phyloP scores from a whole-genome alignment of 2,888 invertebrate species.

The Drosophila buzzatii region DNA sequence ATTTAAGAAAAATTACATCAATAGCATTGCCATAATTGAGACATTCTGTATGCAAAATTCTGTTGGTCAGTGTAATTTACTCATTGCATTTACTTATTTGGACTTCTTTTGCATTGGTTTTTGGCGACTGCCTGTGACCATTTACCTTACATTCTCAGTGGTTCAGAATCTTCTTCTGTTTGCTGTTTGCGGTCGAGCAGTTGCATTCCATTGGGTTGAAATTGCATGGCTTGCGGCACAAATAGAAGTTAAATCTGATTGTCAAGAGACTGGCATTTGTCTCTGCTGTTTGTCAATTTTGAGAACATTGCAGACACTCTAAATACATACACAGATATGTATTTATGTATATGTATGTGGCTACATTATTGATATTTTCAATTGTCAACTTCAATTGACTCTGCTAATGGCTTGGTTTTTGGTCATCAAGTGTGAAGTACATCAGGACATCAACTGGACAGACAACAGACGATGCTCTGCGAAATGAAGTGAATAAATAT shows the following conservation, averaged over 20 bases:
- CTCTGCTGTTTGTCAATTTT: conserved; percentile 19
- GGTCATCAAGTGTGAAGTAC: neutral
- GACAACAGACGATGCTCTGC: neutral
- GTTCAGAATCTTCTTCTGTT: neutral
- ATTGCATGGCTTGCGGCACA: conserved; percentile 21
- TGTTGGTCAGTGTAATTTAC: conserved; percentile 13
- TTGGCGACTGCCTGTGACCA: neutral
- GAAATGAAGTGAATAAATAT: neutral
- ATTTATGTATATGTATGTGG: neutral
- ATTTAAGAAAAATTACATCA: too few relatives aligned
- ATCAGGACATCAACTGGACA: neutral
- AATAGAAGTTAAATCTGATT: conserved; percentile 13
- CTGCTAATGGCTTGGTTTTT: conserved; percentile 18
- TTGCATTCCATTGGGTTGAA: conserved; percentile 8
- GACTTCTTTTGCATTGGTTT: neutral
- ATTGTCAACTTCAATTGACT: conserved; percentile 30
- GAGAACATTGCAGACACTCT: conserved; percentile 21
- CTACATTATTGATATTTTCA: conserved; percentile 12
- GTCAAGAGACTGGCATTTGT: conserved; percentile 7
- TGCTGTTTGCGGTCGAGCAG: conserved; percentile 17
- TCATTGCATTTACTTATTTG: neutral
- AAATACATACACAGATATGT: neutral
- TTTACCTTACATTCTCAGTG: conserved; percentile 3
- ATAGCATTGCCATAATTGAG: too few relatives aligned
- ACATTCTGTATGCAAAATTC: neutral